Conservation (phyloP, 2,888 invertebrate genomes). For the Scotopteryx bipunctaria region DNA sequence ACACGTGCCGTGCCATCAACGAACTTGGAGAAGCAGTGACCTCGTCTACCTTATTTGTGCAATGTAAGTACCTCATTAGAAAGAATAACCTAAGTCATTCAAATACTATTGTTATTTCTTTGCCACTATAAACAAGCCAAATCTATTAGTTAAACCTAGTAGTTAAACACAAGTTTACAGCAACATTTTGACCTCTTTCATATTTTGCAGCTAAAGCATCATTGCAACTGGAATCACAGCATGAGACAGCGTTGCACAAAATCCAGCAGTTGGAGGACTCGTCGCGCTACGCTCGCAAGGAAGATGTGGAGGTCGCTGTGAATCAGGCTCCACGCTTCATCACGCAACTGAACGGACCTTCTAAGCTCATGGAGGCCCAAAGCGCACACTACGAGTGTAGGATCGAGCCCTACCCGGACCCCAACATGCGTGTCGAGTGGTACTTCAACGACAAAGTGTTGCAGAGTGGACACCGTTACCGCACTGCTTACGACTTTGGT, state of each 20-base stretch:
- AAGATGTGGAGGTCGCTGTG: constrained; percentile 91
- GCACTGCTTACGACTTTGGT: constrained; percentile 98
- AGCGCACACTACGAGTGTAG: constrained; percentile 97
- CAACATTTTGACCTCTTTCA: neutral
- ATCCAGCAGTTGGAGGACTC: constrained; percentile 93
- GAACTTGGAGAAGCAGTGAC: constrained; percentile 97
- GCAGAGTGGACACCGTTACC: constrained; percentile 94
- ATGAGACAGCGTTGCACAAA: constrained; percentile 94
- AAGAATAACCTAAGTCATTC: no score
- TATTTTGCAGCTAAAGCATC: constrained; percentile 90
- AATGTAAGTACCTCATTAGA: constrained; percentile 86
- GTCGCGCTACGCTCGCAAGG: constrained; percentile 89
- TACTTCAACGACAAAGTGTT: constrained; percentile 96
- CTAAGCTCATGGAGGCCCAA: constrained; percentile 93
- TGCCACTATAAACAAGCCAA: no score
- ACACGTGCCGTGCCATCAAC: constrained; percentile 96
- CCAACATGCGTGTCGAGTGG: constrained; percentile 95
- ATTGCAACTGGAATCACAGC: constrained; percentile 93
- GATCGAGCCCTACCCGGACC: constrained; percentile 96
- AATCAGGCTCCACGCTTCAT: constrained; percentile 93
- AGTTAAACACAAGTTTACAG: no score
- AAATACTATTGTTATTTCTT: no score
- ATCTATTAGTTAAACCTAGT: no score
- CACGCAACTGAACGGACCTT: constrained; percentile 93
- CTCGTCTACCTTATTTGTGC: constrained; percentile 94